Base-by-base conservation (phyloP, 2,888 invertebrate species). In the Cordilura impudica region DNA sequence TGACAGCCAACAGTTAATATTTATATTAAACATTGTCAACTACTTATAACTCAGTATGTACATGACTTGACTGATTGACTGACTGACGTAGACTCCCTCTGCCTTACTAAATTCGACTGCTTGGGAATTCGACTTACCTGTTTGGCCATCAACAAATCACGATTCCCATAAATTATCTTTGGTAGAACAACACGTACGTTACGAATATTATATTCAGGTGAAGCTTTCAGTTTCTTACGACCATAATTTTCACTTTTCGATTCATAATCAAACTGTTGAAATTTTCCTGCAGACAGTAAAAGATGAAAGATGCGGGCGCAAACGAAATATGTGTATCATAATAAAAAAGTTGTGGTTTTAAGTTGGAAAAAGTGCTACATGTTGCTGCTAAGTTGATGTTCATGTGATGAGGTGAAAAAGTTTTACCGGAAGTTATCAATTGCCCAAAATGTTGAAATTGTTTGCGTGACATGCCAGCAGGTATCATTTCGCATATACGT, bases 381-480 rank as follows among this genome's bases (percentile, higher is more conserved):
- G 74, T 21, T 8, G 31, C 67, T 66, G 26, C 4, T 26, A 26
- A 4, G 3, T 26, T 26, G 26, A 4, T 4, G 3, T 3, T 6
- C 1, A n/a, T 39, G 3, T 60, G 66, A 56, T 69, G 56, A 63
- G 47, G 35, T 61, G 53, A 18, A 67, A 47, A 61, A 56, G 54
- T 51, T 69, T 86, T 83, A 88, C 88, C 88, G 70, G 87, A 87
- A 82, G 84, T 86, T 82, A 88, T 87, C 78, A 88, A 84, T 84
- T 88, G 88, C 21, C 86, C 87, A 66, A 87, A 88, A 79, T 88
- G 87, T 82, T 85, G 84, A 66, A 88, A 84, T 80, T 88, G 88
- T 72, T 86, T 86, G 49, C 85, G 85, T 26, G 88, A 88, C 66
- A 88, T 86, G 74, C 87, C 87, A 74, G 88, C 88, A 23, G 87